These are phyloP conservation scores for Drosophila lowei DNA, from an alignment of 1,140 invertebrate genomes.

Conservation along the genomic window DNA sequence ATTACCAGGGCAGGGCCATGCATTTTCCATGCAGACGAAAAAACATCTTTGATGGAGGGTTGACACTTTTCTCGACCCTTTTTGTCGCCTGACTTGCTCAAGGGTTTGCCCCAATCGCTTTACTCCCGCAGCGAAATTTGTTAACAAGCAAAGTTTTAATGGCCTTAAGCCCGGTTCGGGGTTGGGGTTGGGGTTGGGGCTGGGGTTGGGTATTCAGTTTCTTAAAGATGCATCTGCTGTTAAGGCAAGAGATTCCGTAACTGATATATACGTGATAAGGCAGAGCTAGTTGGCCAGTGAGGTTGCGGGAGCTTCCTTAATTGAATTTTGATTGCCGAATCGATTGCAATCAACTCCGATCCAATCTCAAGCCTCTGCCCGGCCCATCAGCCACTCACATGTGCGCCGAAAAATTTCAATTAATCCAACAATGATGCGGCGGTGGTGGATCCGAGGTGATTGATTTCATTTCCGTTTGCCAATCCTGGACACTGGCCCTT, in stretches of 20 bases:
- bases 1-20: conserved; percentile 60
- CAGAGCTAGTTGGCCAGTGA: conserved; percentile 2
- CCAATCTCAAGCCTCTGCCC: conserved; percentile 6
- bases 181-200: neutral
- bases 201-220: conserved; percentile 3
- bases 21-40: conserved; percentile 26
- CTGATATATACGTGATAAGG: neutral
- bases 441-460: conserved; percentile 49
- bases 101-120: conserved; percentile 34
- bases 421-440: conserved; percentile 62
- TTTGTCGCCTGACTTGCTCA: conserved; percentile 25
- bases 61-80: conserved; percentile 50
- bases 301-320: conserved; percentile 40
- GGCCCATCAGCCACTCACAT: conserved; percentile 33
- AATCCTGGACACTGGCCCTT: conserved; percentile 38
- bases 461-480: conserved; percentile 72
- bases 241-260: conserved; percentile 5
- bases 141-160: conserved; percentile 56
- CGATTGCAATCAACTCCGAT: conserved; percentile 51
- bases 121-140: conserved; percentile 44
- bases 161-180: conserved; percentile 8
- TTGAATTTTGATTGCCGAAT: conserved; percentile 76
- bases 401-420: conserved; percentile 71
- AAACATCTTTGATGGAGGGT: conserved; percentile 47
- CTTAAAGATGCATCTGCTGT: conserved; percentile 3